These are phyloP conservation scores for Hybognathus amarus DNA, from an alignment of 2,797 vertebrate genomes.

Conservation along the genomic window DNA sequence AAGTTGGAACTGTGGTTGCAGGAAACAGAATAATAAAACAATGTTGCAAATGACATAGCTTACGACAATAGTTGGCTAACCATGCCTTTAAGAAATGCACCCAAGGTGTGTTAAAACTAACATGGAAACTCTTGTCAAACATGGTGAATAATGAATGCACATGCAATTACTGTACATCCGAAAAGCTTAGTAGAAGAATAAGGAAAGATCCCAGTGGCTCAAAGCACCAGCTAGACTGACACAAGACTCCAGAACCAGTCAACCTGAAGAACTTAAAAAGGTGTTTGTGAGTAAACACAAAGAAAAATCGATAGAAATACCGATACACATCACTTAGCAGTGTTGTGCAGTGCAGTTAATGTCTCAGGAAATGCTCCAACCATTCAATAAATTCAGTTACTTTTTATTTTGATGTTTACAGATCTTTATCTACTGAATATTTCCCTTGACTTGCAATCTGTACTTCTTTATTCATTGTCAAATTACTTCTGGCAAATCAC, in stretches of 20 bases:
- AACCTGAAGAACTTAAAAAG: neutral
- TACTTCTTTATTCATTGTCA: neutral
- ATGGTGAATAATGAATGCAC: slow-evolving; percentile 1
- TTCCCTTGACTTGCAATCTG: neutral
- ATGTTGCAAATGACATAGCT: neutral
- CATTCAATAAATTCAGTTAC: neutral
- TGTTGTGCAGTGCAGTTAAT: neutral
- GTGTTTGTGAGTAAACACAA: neutral
- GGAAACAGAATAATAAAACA: neutral
- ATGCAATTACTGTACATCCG: neutral
- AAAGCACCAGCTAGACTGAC: neutral
- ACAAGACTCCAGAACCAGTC: slow-evolving; percentile 5
- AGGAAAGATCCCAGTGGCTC: neutral
- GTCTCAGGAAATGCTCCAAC: neutral
- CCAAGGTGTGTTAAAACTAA: neutral
- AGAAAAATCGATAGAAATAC: neutral
- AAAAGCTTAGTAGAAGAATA: neutral
- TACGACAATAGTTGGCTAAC: neutral
- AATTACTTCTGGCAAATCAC: neutral
- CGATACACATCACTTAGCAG: slow-evolving; percentile 8
- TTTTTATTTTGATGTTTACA: neutral
- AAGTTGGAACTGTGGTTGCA: neutral
- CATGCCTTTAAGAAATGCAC: neutral
- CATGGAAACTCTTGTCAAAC: neutral
- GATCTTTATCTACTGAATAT: neutral